Evolutionary conservation across 2,797 vertebrate genomes (phyloP).

Genomic region (Clarias platycephalus): DNA sequence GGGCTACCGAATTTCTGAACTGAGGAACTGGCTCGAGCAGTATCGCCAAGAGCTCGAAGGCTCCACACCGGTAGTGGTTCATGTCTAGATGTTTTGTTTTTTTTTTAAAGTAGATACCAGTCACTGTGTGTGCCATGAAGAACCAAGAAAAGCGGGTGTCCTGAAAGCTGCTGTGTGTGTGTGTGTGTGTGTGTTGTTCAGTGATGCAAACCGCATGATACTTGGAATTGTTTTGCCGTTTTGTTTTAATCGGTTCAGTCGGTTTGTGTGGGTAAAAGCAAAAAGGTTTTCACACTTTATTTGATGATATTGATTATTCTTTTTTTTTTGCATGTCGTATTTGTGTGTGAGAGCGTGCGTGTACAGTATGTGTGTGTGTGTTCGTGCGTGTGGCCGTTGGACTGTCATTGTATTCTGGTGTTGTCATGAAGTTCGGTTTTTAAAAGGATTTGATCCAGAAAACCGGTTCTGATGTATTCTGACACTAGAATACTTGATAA

Average conservation of each 20-base stretch:
- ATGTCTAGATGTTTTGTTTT: slow-evolving; percentile 74
- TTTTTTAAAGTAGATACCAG: slow-evolving; percentile 11
- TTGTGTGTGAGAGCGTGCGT: slow-evolving; percentile 42
- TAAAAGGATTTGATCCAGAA: slow-evolving; percentile 90
- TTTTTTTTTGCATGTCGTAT: slow-evolving; percentile 60
- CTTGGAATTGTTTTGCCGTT: slow-evolving; percentile 58
- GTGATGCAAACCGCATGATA: slow-evolving; percentile 50
- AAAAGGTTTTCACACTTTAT: slow-evolving; percentile 34
- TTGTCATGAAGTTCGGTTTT: slow-evolving; percentile 96
- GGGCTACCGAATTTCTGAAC: slow-evolving; percentile 93
- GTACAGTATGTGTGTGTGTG: slow-evolving; percentile 38
- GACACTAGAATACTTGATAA: slow-evolving; percentile 67
- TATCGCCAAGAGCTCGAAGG: slow-evolving; percentile 78
- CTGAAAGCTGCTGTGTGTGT: slow-evolving; percentile 26
- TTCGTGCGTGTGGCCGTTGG: slow-evolving; percentile 35
- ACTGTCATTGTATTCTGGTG: slow-evolving; percentile 76
- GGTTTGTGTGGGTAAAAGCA: background rate
- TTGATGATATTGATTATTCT: slow-evolving; percentile 34
- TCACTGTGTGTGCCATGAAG: slow-evolving; percentile 38
- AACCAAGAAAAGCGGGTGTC: slow-evolving; percentile 20
- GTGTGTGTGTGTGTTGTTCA: slow-evolving; percentile 29
- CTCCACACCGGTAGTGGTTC: slow-evolving; percentile 75
- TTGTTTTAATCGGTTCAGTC: slow-evolving; percentile 38
- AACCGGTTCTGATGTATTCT: slow-evolving; percentile 88
- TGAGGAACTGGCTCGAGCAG: slow-evolving; percentile 87